These are phyloP conservation scores for Podargus strigoides DNA, from an alignment of 2,797 vertebrate species.

Conservation along the genomic window DNA sequence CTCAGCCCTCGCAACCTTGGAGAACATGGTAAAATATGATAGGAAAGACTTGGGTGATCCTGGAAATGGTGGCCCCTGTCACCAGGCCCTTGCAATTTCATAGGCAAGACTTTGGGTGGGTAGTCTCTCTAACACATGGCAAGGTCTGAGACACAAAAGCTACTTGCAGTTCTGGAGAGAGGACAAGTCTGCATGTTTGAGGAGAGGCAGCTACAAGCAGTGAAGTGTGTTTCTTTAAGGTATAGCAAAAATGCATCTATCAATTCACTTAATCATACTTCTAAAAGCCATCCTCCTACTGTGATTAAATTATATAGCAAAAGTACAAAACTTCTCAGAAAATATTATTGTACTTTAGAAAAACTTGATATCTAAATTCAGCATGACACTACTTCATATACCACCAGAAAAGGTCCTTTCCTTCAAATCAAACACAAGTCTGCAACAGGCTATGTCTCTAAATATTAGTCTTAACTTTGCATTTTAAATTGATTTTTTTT, in stretches of 20 bases:
- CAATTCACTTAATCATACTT: not conserved
- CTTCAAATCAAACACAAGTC: not conserved
- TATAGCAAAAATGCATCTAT: not conserved
- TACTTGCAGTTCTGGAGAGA: not conserved
- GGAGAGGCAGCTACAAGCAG: not conserved
- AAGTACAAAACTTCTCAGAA: not conserved
- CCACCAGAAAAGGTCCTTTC: not conserved
- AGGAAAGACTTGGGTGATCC: not conserved
- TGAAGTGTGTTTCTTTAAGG: not conserved
- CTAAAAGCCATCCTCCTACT: not conserved
- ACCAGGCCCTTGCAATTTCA: not conserved
- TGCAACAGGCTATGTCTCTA: not conserved
- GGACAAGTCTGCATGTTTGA: rapidly evolving
- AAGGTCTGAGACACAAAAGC: not conserved
- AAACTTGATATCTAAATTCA: not conserved
- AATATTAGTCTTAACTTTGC: not conserved
- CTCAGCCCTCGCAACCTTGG: not conserved
- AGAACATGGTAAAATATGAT: not conserved
- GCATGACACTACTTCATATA: not conserved
- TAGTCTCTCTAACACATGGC: not conserved
- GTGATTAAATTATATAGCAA: not conserved
- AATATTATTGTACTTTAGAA: not conserved
- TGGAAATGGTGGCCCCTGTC: not conserved
- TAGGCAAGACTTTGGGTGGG: not conserved
- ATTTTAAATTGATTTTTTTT: not conserved